A percentile compares a stretch with the other conserved stretches of the same genome.
Evolutionary conservation across 1,140 invertebrate species (phyloP).

Genomic region (Ylistrum balloti): DNA sequence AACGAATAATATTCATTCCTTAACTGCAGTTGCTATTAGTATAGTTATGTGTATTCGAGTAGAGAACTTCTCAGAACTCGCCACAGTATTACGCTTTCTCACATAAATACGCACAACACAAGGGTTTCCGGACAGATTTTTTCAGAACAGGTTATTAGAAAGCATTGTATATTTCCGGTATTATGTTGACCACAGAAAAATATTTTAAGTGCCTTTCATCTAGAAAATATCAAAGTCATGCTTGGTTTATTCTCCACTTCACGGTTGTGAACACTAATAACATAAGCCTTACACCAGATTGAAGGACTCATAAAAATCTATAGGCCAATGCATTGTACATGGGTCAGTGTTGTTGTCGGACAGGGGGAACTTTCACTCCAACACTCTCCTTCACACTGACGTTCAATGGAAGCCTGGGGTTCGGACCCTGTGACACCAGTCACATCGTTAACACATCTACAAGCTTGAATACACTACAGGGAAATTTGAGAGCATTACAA

Average conservation of each 20-base stretch:
- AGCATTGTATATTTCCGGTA: slow-evolving; percentile 1
- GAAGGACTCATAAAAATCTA: not conserved
- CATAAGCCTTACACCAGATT: not conserved
- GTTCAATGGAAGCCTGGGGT: slow-evolving; percentile 31
- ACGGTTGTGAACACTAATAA: slow-evolving; percentile 10
- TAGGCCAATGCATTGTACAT: not conserved
- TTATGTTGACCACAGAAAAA: slow-evolving; percentile 27
- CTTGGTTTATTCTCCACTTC: slow-evolving; percentile 2
- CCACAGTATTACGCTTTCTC: no score
- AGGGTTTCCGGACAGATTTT: not conserved
- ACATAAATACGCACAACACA: not conserved
- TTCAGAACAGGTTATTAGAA: slow-evolving; percentile 11
- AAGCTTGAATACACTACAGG: not conserved
- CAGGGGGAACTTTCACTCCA: not conserved
- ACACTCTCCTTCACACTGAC: not conserved
- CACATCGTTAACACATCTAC: not conserved
- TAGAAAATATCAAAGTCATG: not conserved
- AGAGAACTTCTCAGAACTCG: no score
- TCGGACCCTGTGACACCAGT: slow-evolving; percentile 20
- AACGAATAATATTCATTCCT: not conserved
- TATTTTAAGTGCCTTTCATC: slow-evolving; percentile 29
- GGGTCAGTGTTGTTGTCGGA: not conserved
- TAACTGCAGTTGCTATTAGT: no score
- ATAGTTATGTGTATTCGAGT: no score
- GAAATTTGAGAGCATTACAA: not conserved